Evolutionary conservation across 1,140 invertebrate genomes (phyloP).

Genomic region (Metaphire vulgaris): DNA sequence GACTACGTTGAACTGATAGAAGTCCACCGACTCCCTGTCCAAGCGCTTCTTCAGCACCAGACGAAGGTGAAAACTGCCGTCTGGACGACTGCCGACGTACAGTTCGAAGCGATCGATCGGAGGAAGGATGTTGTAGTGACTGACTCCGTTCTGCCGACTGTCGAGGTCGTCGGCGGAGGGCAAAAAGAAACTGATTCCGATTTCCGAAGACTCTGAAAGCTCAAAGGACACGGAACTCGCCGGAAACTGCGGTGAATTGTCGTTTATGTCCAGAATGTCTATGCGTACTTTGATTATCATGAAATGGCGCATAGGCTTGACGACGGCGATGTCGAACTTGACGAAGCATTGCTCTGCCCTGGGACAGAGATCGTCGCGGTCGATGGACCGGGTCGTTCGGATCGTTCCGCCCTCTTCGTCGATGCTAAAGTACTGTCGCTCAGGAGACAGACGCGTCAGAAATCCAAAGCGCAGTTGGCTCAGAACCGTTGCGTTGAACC

Average conservation of each 20-base stretch:
- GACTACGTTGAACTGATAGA: constrained; percentile 11
- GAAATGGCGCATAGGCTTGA: constrained; percentile 19
- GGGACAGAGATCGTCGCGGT: constrained; percentile 15
- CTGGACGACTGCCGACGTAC: background rate
- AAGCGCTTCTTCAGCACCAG: constrained; percentile 6
- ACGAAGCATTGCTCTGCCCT: constrained; percentile 10
- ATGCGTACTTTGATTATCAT: constrained; percentile 9
- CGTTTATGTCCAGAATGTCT: constrained; percentile 22
- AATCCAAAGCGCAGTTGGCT: constrained; percentile 16
- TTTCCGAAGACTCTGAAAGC: constrained; percentile 18
- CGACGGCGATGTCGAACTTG: constrained; percentile 23
- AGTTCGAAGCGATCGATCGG: constrained; percentile 42
- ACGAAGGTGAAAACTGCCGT: constrained; percentile 2
- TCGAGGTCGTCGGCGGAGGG: constrained; percentile 24
- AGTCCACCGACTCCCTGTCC: constrained; percentile 4
- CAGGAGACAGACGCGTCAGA: constrained; percentile 6
- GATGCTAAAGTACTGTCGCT: constrained; percentile 13
- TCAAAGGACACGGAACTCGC: background rate
- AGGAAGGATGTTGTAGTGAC: constrained; percentile 77
- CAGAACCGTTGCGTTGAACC: background rate
- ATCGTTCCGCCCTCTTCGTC: constrained; percentile 20
- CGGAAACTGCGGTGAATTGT: constrained; percentile 17
- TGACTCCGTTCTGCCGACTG: constrained; percentile 5
- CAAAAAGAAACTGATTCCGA: constrained; percentile 21
- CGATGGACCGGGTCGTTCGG: background rate